These are phyloP conservation scores for Saturnia japonica DNA, from an alignment of 2,888 invertebrate species.

Conservation along the genomic window DNA sequence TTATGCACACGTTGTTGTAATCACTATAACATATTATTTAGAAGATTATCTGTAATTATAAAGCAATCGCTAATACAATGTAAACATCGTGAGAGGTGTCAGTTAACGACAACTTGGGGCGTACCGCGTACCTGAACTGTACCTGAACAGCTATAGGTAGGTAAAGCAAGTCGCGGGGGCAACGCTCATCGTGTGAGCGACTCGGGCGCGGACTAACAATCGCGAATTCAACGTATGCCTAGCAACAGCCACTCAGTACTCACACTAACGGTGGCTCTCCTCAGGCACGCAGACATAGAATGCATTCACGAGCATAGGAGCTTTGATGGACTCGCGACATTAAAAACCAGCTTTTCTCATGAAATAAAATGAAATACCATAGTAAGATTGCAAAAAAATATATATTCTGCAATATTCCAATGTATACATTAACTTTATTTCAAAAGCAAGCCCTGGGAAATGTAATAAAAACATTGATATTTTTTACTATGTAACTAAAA, in stretches of 20 bases:
- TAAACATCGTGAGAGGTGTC: conserved; percentile 54
- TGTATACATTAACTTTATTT: background rate
- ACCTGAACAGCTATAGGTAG: conserved; percentile 28
- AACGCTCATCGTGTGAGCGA: conserved; percentile 80
- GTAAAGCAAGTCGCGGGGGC: conserved; percentile 61
- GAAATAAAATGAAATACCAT: conserved; percentile 38
- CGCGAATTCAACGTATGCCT: conserved; percentile 76
- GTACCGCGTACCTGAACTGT: conserved; percentile 22
- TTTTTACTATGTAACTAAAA: background rate
- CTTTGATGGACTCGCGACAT: conserved; percentile 56
- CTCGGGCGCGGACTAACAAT: conserved; percentile 70
- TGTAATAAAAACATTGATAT: background rate
- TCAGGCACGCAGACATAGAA: conserved; percentile 58
- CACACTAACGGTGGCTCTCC: conserved; percentile 68
- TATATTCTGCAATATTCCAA: conserved; percentile 41
- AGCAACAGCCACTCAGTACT: conserved; percentile 76
- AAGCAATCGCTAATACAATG: conserved; percentile 43
- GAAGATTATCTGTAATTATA: conserved; percentile 28
- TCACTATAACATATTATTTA: background rate
- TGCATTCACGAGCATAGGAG: conserved; percentile 55
- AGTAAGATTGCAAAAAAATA: conserved; percentile 36
- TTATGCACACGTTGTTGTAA: background rate
- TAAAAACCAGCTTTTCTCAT: conserved; percentile 48
- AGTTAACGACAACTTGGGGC: conserved; percentile 33
- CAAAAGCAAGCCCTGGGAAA: background rate